phyloP scores from a whole-genome alignment of 2,113 vertebrate species.

The Grallaria varia region DNA sequence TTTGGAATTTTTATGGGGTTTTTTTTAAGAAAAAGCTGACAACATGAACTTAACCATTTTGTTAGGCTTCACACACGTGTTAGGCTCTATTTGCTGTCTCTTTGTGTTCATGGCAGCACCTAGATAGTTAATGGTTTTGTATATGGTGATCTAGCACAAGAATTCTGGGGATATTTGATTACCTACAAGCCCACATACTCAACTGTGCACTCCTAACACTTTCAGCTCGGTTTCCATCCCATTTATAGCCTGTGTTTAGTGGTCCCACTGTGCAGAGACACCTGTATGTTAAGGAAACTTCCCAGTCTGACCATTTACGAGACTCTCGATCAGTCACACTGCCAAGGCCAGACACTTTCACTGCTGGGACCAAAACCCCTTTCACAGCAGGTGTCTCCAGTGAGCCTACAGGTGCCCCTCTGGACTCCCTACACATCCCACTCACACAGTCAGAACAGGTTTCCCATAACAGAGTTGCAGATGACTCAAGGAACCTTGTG shows the following conservation, averaged over 20 bases:
- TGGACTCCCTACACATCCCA: neutral
- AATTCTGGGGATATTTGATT: neutral
- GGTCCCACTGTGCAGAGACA: neutral
- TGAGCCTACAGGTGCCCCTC: rapidly evolving
- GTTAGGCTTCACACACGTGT: neutral
- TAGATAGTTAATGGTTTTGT: neutral
- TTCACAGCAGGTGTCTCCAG: neutral
- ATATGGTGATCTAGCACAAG: neutral
- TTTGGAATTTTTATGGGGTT: neutral
- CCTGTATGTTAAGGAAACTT: neutral
- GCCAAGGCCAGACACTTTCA: neutral
- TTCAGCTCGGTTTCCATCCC: neutral
- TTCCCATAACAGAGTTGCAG: neutral
- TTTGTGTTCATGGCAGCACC: neutral
- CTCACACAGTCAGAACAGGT: neutral
- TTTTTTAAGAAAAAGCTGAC: neutral
- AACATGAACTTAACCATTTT: neutral
- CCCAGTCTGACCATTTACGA: neutral
- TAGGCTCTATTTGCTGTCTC: neutral
- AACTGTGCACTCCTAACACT: neutral
- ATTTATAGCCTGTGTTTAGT: neutral
- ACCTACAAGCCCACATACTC: neutral
- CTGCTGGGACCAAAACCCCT: neutral
- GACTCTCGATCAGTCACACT: neutral
- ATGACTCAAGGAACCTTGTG: neutral